phyloP scores from a whole-genome alignment of 1,140 invertebrate genomes.

The Atta texana region DNA sequence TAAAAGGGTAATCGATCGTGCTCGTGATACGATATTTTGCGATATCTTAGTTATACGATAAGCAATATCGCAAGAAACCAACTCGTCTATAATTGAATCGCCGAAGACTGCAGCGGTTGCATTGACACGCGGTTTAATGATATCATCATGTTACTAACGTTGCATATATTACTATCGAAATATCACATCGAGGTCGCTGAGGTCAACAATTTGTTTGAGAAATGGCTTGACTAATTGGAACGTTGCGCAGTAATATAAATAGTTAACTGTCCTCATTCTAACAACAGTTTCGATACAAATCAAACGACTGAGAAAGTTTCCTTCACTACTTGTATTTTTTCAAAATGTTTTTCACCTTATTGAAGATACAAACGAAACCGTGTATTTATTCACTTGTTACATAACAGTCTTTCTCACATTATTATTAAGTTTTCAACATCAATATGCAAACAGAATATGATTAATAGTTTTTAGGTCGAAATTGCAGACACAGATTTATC shows the following conservation, averaged over 20 bases:
- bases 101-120: background rate
- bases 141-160: slow-evolving; percentile 12
- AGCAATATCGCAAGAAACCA: slow-evolving; percentile 5
- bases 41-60: slow-evolving; percentile 21
- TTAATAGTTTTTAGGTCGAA: slow-evolving; percentile 17
- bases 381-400: background rate
- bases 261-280: background rate
- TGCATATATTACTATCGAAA: slow-evolving; percentile 45
- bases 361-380: background rate
- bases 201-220: slow-evolving; percentile 20
- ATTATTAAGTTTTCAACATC: slow-evolving; percentile 1
- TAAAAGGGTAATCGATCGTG: slow-evolving; percentile 43
- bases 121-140: slow-evolving; percentile 37
- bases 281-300: background rate
- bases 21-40: slow-evolving; percentile 29
- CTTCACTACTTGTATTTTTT: background rate
- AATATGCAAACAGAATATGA: slow-evolving; percentile 25
- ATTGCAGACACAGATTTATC: slow-evolving; percentile 7
- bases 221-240: slow-evolving; percentile 45
- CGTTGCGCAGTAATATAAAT: slow-evolving; percentile 1
- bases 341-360: background rate
- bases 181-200: slow-evolving; percentile 17
- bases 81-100: slow-evolving; percentile 23
- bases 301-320: background rate
- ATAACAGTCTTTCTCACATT: background rate